Evolutionary conservation across 2,113 vertebrate genomes (phyloP).

Genomic region (Bothrops jararaca): DNA sequence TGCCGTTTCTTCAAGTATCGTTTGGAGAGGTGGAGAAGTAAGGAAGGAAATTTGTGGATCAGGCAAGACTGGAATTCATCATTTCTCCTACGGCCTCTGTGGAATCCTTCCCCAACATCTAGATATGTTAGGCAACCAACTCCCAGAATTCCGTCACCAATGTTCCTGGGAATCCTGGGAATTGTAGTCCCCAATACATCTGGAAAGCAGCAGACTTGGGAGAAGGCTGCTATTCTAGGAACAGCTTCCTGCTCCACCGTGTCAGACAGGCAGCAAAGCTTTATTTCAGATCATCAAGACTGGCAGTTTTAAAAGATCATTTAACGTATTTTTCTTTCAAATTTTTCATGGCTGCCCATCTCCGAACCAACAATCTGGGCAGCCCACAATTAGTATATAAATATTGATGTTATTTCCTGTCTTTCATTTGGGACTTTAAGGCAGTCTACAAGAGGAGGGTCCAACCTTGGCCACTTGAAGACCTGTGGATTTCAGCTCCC

Average conservation of each 20-base stretch:
- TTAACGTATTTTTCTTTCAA: background rate
- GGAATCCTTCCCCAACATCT: background rate
- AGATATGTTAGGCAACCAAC: background rate
- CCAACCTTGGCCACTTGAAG: background rate
- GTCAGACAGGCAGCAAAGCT: accelerated
- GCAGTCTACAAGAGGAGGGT: background rate
- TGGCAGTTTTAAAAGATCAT: background rate
- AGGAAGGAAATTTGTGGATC: slow-evolving; percentile 29
- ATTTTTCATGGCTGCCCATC: background rate
- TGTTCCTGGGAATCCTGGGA: background rate
- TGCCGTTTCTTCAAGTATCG: slow-evolving; percentile 67
- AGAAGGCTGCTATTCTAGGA: background rate
- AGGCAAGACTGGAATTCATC: slow-evolving; percentile 15
- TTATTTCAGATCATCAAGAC: background rate
- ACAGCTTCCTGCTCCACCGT: background rate
- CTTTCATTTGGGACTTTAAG: background rate
- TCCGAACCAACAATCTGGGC: background rate
- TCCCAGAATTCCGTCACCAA: background rate
- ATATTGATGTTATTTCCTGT: background rate
- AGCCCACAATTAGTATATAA: background rate
- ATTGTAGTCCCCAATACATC: background rate
- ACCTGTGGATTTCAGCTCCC: background rate
- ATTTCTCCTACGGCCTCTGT: background rate
- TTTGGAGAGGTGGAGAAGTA: slow-evolving; percentile 54
- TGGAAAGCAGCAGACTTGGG: background rate